Evolutionary conservation across 2,888 invertebrate species (phyloP).

Genomic region (Drosophila testacea): DNA sequence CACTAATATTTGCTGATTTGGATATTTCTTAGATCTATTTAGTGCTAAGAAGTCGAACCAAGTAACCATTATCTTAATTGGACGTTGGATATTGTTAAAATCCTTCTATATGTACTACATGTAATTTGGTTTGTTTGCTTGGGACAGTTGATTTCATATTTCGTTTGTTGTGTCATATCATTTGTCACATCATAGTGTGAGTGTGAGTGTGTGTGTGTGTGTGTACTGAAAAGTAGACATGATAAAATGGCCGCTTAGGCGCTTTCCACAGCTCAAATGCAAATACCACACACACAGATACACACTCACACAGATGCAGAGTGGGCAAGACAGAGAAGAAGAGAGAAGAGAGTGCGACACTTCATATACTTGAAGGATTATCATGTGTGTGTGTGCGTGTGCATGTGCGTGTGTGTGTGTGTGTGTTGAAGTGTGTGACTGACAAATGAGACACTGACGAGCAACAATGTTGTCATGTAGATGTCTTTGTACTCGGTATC

Average conservation of each 20-base stretch:
- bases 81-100: constrained; percentile 3
- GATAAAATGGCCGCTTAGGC: constrained; percentile 80
- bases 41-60: constrained; percentile 1
- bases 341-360: not conserved
- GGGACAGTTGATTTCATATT: constrained; percentile 39
- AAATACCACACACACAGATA: constrained; percentile 41
- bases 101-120: constrained; percentile 1
- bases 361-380: constrained; percentile 32
- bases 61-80: constrained; percentile 22
- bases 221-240: constrained; percentile 67
- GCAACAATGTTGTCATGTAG: constrained; percentile 68
- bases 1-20: too few species aligned
- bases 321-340: too few species aligned
- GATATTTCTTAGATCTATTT: constrained; percentile 1
- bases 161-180: constrained; percentile 59
- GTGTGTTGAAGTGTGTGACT: constrained; percentile 18
- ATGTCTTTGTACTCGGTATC: constrained; percentile 56
- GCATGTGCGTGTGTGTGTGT: constrained; percentile 9
- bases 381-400: constrained; percentile 2
- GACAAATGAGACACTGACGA: constrained; percentile 68
- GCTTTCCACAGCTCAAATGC: constrained; percentile 64
- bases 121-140: constrained; percentile 36
- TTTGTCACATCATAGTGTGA: constrained; percentile 62
- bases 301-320: not conserved
- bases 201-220: constrained; percentile 9